These are phyloP conservation scores for Sebastes kiyomatsui DNA, from an alignment of 2,797 vertebrate genomes.

Conservation along the genomic window DNA sequence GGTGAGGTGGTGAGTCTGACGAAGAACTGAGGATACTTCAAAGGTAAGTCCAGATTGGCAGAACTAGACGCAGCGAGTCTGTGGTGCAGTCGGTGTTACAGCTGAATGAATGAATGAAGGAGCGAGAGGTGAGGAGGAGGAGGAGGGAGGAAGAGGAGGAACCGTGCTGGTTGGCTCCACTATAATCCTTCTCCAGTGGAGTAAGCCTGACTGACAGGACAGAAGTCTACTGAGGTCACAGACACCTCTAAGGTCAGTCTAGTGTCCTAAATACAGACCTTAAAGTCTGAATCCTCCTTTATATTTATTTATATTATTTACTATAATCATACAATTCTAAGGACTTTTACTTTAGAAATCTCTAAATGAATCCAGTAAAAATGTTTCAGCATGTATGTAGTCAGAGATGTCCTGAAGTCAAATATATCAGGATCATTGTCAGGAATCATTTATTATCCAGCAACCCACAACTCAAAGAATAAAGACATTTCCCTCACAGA, in stretches of 20 bases:
- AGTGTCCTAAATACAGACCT: not conserved
- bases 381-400: no score
- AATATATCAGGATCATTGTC: no score
- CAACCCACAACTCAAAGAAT: no score
- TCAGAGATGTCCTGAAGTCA: no score
- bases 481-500: no score
- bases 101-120: slow-evolving; percentile 14
- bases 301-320: no score
- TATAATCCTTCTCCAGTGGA: slow-evolving; percentile 45
- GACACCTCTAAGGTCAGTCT: not conserved
- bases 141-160: slow-evolving; percentile 21
- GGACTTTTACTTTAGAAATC: no score
- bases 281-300: not conserved
- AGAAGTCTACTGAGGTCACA: not conserved
- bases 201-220: slow-evolving; percentile 35
- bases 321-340: no score
- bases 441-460: no score
- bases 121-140: not conserved
- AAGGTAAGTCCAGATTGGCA: not conserved
- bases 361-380: no score
- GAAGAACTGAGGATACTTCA: not conserved
- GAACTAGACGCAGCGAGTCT: not conserved
- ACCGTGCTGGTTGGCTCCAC: slow-evolving; percentile 1
- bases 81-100: not conserved
- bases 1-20: no score